Conservation (phyloP, 2,113 vertebrate species). For the Addax nasomaculatus region DNA sequence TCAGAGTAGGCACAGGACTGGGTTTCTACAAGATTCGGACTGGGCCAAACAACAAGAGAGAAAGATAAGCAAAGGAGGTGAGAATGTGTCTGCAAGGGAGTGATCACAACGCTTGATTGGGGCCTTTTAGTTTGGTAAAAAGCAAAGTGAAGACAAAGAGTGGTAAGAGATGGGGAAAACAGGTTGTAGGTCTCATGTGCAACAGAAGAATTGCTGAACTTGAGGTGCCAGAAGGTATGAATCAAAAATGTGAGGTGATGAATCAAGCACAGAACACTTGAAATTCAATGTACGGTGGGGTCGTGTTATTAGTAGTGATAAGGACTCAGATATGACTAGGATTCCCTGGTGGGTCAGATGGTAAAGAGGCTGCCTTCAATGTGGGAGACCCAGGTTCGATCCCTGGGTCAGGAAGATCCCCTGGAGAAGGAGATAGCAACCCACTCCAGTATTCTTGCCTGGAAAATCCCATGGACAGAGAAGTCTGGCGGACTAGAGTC, state of each 20-base stretch:
- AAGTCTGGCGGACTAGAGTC: not conserved
- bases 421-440: not conserved
- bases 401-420: not conserved
- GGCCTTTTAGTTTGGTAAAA: not conserved
- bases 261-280: not conserved
- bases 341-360: not conserved
- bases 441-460: not conserved
- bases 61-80: not conserved
- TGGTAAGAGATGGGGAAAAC: not conserved
- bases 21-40: not conserved
- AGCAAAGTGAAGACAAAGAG: not conserved
- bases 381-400: accelerated
- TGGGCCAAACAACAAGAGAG: not conserved
- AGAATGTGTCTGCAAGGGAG: not conserved
- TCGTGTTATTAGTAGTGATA: not conserved
- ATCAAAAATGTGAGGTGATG: not conserved
- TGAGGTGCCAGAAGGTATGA: not conserved
- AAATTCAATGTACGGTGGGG: too few species aligned
- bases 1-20: not conserved
- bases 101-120: not conserved
- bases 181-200: not conserved
- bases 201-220: not conserved
- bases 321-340: not conserved
- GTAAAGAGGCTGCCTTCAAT: not conserved
- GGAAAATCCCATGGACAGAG: not conserved